Conservation (phyloP, 2,797 vertebrate genomes). For the Chaetophractus vellerosus region DNA sequence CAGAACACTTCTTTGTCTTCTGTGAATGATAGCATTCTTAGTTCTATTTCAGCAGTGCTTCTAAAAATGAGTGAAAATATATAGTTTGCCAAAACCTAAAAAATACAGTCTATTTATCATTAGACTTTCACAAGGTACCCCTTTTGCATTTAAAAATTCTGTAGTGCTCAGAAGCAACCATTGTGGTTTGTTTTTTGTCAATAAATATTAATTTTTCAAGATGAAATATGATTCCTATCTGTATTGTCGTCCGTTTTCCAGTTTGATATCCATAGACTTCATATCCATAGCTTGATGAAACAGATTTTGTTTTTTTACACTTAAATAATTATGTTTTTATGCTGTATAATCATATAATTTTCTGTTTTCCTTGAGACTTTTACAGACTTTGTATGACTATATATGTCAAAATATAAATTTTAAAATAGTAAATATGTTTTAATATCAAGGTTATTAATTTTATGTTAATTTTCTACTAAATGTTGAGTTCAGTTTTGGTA, state of each 20-base stretch:
- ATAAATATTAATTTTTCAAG: constrained; percentile 73
- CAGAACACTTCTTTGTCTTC: constrained; percentile 51
- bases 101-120: constrained; percentile 44
- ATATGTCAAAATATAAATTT: constrained; percentile 65
- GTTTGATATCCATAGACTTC: neutral
- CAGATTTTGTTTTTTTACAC: constrained; percentile 59
- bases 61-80: constrained; percentile 63
- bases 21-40: constrained; percentile 48
- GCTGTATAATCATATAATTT: neutral
- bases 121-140: constrained; percentile 22
- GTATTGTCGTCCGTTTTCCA: constrained; percentile 60
- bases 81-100: constrained; percentile 41
- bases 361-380: constrained; percentile 72
- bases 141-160: constrained; percentile 63
- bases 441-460: neutral
- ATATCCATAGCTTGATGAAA: constrained; percentile 15
- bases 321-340: constrained; percentile 56
- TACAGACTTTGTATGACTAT: constrained; percentile 51
- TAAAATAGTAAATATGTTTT: constrained; percentile 50
- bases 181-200: constrained; percentile 57
- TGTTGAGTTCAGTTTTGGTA: constrained; percentile 27
- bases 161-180: constrained; percentile 12
- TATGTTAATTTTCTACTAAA: constrained; percentile 57
- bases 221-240: constrained; percentile 37
- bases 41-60: constrained; percentile 61